These are phyloP conservation scores for Parotocinclus haroldoi DNA, from an alignment of 2,797 vertebrate species.

Conservation along the genomic window DNA sequence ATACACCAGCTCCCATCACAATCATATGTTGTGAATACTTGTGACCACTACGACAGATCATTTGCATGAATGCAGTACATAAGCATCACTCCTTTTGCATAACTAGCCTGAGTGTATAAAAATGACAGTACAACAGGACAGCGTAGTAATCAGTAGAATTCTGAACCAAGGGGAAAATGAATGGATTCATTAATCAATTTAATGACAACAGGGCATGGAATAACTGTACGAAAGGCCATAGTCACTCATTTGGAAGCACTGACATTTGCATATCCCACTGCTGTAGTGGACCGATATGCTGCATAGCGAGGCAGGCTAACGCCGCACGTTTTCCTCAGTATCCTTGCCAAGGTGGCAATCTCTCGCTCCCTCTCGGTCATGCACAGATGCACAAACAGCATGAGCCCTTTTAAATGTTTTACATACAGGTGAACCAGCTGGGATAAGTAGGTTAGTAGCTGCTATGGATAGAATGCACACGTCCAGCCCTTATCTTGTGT, in stretches of 20 bases:
- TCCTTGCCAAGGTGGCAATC: conserved; percentile 19
- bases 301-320: conserved; percentile 11
- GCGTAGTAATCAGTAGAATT: too few relatives aligned
- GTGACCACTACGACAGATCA: too few relatives aligned
- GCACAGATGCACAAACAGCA: conserved; percentile 4
- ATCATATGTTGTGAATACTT: too few relatives aligned
- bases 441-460: conserved; percentile 9
- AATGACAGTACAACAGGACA: too few relatives aligned
- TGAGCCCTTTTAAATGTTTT: conserved; percentile 14
- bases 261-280: conserved; percentile 17
- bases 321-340: conserved; percentile 9
- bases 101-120: too few relatives aligned
- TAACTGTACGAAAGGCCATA: too few relatives aligned
- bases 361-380: background rate
- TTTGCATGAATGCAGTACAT: too few relatives aligned
- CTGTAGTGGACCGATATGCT: conserved; percentile 14
- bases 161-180: too few relatives aligned
- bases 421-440: conserved; percentile 26
- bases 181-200: too few relatives aligned
- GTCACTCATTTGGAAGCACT: background rate
- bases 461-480: background rate
- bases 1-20: too few relatives aligned
- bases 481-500: background rate
- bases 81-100: too few relatives aligned
- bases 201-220: too few relatives aligned